Base-by-base conservation (phyloP, 2,113 vertebrate genomes). In the Dicerorhinus sumatrensis region DNA sequence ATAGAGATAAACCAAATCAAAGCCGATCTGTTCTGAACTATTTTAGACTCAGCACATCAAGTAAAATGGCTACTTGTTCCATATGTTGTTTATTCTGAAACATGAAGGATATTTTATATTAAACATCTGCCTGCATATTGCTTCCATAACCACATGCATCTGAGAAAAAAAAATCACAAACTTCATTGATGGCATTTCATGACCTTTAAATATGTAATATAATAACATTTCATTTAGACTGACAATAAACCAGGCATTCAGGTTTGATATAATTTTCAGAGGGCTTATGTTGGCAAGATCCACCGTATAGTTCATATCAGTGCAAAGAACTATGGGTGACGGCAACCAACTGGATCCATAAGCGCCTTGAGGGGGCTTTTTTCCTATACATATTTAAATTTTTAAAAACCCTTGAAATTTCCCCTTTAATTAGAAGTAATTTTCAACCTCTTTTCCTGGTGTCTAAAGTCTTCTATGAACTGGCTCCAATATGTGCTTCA, bases 41-140 rank as follows among this genome's bases (percentile, higher is more conserved):
- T 96, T 98, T 96, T 91, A 89, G 82, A 95, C 69, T 98, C 86
- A 97, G 13, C 94, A 89, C 54, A 96, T 98, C 85, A 96, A 96
- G 56, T 91, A 95, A 98, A 97, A 98, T 94, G 95, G 67, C 10
- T 97, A 86, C 29, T 95, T 54, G 65, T 95, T 96, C 94, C 97
- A 93, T 97, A 97, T 94, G 96, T 95, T 96, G 87, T 90, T 97
- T 98, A 54, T 81, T 92, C 69, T 96, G 36, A 98, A 97, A 76
- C 95, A 69, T 95, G 96, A 98, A 98, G 85, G 0, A 29, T 98
- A 96, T 96, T 98, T 98, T 98, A 89, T 98, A 97, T 98, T 98
- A 98, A 99, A 98, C 98, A 97, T 97, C 81, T 96, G 94, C 75
- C 42, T 92, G 23, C 27, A 92, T 96, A 95, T 96, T 98, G 83